Evolutionary conservation across 2,888 invertebrate species (phyloP), one percentile per base, ranked within the genome.

Genomic region (Lissocephala sabroskyi): DNA sequence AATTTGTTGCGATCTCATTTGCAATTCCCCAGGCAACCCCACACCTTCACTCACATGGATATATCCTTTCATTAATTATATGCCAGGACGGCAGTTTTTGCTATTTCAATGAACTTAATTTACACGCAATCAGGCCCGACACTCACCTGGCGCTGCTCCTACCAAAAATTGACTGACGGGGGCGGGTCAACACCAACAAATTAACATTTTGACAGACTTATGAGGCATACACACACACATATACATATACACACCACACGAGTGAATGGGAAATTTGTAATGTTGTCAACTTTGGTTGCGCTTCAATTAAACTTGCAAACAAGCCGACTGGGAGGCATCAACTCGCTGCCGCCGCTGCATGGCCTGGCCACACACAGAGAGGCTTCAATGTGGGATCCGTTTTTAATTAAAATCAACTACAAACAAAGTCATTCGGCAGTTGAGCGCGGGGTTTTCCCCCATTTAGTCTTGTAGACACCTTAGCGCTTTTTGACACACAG

Each of bases 321-420:
- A 66, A 61, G 54, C 41, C 32, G 9, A 26, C 32, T 26, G 28
- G 33, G 41, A 33, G 10, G 39, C 23, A n/a, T n/a, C n/a, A n/a
- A n/a, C n/a, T n/a, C n/a, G n/a, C n/a, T n/a, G n/a, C n/a, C n/a
- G n/a, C n/a, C n/a, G n/a, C n/a, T n/a, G n/a, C n/a, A n/a, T n/a
- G n/a, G n/a, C n/a, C n/a, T n/a, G n/a, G n/a, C n/a, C n/a, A n/a
- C n/a, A n/a, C 7, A 23, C 23, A 23, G 23, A 23, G 3, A 23
- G 23, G 55, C 45, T 42, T 47, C 59, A 54, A 61, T 63, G 64
- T 65, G 49, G 66, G 73, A 70, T 70, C 67, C 75, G 67, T 59
- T 70, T 70, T 70, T 71, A 71, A 71, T 71, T 71, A 71, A 71
- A 77, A 70, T 61, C 59, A 65, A 77, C 77, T 63, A 52, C 74